Evolutionary conservation across 2,113 vertebrate genomes (phyloP), one percentile per base, ranked within the genome.

Genomic region (Prinia subflava): DNA sequence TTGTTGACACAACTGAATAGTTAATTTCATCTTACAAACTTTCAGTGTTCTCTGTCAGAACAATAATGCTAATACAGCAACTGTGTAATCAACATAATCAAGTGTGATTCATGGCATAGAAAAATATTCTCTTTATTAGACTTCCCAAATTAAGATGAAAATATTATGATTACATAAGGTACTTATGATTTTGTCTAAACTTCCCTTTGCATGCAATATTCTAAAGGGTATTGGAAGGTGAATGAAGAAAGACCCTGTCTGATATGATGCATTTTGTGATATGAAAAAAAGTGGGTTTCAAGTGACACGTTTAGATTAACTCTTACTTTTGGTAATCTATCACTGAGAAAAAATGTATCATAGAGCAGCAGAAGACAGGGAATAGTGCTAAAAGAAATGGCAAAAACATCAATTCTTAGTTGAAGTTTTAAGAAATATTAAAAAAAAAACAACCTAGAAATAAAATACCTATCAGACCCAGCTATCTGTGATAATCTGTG

Each of bases 131-230:
- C 30, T 83, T 85, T 90, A 86, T 90, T 81, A 75, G 64, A 35
- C 39, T 88, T 92, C 47, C 7, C 28, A 86, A 76, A 90, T 95
- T 65, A 88, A 83, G 15, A 83, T 65, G 70, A 85, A 91, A 91
- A 82, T 15, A 49, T 63, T 68, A 33, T 90, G 46, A 83, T 90
- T 93, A 88, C 28, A 27, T 76, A 73, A 87, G 18, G 31, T 56
- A 73, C 63, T 74, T 92, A 42, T 3, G 21, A 77, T 93, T 95
- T 88, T 70, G 10, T 35, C 25, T 69, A 63, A 85, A 74, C 23
- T 35, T 91, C 35, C 21, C 9, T 50, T 76, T 63, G 42, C 20
- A 37, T 88, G 14, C 21, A 83, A 55, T 88, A 42, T 65, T 86
- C 27, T 70, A 77, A 86, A 89, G 42, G 79, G 22, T 90, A 74